Evolutionary conservation across 2,888 invertebrate species (phyloP).

Genomic region (Archaeoteleia sp.): DNA sequence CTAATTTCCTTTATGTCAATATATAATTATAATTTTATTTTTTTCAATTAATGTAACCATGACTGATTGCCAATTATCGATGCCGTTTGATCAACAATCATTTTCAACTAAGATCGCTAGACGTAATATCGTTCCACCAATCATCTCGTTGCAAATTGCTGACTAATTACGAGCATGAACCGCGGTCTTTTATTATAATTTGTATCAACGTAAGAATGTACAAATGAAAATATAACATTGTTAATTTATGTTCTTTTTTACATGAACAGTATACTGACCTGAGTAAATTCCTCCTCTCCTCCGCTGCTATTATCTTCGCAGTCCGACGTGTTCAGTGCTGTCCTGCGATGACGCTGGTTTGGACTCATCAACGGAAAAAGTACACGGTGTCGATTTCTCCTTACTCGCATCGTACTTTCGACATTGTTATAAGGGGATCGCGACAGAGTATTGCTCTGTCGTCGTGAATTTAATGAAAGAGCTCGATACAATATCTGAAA

Average conservation of each 20-base stretch:
- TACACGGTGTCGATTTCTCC: slow-evolving; percentile 66
- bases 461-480: slow-evolving; percentile 64
- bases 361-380: slow-evolving; percentile 63
- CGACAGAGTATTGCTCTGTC: slow-evolving; percentile 61
- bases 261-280: too few species aligned
- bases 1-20: too few species aligned
- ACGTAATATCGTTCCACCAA: slow-evolving; percentile 14
- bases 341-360: slow-evolving; percentile 64
- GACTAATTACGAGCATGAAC: slow-evolving; percentile 39
- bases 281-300: slow-evolving; percentile 73
- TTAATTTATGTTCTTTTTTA: too few species aligned
- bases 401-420: slow-evolving; percentile 64
- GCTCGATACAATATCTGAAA: slow-evolving; percentile 69
- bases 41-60: slow-evolving; percentile 10
- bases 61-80: slow-evolving; percentile 18
- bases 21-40: slow-evolving; percentile 1
- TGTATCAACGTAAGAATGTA: too few species aligned
- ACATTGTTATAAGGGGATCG: slow-evolving; percentile 68
- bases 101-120: slow-evolving; percentile 20
- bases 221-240: too few species aligned
- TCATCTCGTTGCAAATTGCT: slow-evolving; percentile 42
- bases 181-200: slow-evolving; percentile 23
- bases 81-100: slow-evolving; percentile 24
- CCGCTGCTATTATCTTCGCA: slow-evolving; percentile 75
- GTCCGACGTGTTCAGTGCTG: slow-evolving; percentile 70